Base-by-base conservation (phyloP, 1,140 invertebrate species). In the Hypothenemus hampei region DNA sequence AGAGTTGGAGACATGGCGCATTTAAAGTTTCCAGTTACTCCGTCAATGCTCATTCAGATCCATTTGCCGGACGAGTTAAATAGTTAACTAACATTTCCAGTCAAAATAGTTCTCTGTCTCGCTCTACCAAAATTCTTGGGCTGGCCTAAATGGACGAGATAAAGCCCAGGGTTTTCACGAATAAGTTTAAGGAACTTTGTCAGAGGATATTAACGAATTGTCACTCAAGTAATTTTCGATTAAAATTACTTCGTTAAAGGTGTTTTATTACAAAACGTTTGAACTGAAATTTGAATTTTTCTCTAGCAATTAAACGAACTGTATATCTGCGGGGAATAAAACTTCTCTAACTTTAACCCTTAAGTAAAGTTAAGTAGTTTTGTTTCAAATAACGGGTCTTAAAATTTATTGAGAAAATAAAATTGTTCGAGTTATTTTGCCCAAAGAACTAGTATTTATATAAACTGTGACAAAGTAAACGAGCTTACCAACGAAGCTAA, bases 41-140 rank as follows among this genome's bases (percentile, higher is more conserved):
- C 20, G 40, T 43, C 40, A 43, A 23, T 23, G 40, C 16, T 43
- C 40, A 11, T 23, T 43, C 40, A 13, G 40, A 11, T 43, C 40
- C 23, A 43, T 43, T 43, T 43, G 40, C 23, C 23, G 40, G 40
- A 43, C 40, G 23, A 43, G 40, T 23, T 43, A 21, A 43, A 43
- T 43, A 43, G 40, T 43, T 43, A 43, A 43, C 40, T 23, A 23
- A 43, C 40, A 21, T 21, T 43, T 43, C 23, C 40, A 43, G 20
- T 18, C 40, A 11, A 43, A 43, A 21, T 43, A 43, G 40, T 43
- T 43, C n/a, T n/a, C n/a, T n/a, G n/a, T n/a, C n/a, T n/a, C n/a
- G n/a, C n/a, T n/a, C 40, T 18, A 43, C 40, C 22, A 22, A 43
- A 43, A 43, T 43, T 43, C 40, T 43, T 43, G 40, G n/a, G 0